phyloP scores from a whole-genome alignment of 2,888 invertebrate species.

The Metalampra italica region DNA sequence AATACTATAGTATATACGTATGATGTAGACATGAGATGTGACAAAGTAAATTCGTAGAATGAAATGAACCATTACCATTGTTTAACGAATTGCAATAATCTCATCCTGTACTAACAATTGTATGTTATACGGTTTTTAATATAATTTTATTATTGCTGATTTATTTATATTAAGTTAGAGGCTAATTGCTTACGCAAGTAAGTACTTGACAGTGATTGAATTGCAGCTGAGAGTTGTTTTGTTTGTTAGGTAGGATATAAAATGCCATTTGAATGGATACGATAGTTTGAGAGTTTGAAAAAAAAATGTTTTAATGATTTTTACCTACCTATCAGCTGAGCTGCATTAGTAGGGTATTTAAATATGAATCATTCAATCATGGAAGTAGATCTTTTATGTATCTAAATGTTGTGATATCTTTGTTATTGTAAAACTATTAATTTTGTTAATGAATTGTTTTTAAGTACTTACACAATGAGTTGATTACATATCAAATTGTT shows the following conservation, averaged over 20 bases:
- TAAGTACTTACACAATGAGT: constrained; percentile 10
- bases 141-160: too few species aligned
- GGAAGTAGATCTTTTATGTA: constrained; percentile 25
- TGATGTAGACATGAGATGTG: constrained; percentile 4
- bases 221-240: constrained; percentile 21
- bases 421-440: constrained; percentile 22
- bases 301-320: not conserved
- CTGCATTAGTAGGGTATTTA: constrained; percentile 19
- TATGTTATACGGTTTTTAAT: not conserved
- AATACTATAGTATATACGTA: constrained; percentile 14
- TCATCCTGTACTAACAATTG: constrained; percentile 22
- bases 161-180: too few species aligned
- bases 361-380: constrained; percentile 13
- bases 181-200: too few species aligned
- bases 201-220: too few species aligned
- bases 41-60: constrained; percentile 11
- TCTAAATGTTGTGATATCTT: constrained; percentile 48
- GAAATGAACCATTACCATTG: too few species aligned
- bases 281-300: not conserved
- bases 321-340: constrained; percentile 17
- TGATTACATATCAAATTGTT: constrained; percentile 43
- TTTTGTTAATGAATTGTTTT: constrained; percentile 12
- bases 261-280: not conserved
- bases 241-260: not conserved
- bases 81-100: constrained; percentile 39